Evolutionary conservation across 2,113 vertebrate species (phyloP), one percentile per base, ranked within the genome.

Genomic region (Oenanthe melanoleuca): DNA sequence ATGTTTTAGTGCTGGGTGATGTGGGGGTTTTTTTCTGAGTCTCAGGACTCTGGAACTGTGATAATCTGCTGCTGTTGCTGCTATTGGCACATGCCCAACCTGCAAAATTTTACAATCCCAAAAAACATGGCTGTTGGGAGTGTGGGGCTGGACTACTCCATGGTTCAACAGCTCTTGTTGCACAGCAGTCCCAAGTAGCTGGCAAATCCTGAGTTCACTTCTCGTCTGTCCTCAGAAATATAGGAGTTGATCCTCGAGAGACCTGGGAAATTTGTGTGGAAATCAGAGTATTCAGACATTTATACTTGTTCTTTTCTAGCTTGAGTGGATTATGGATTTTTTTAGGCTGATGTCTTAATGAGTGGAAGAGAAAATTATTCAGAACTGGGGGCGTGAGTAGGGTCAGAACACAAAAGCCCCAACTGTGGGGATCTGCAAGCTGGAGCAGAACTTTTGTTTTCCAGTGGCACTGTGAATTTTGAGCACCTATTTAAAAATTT

Each of bases 1-100:
- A 3, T 8, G 6, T 31, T 82, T 47, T 55, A 17, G 47, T 66
- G 53, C 38, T 69, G 29, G 37, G n/a, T 42, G 38, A 31, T 26
- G 3, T 9, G n/a, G 6, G 4, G 49, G 22, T 44, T 78, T 65
- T 44, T 63, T 77, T 55, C 47, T 7, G 14, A 56, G n/a, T 44
- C 10, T 83, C 20, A 37, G 14, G 16, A 42, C 3, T 78, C 16
- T 42, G 65, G 34, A 66, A 12, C 44, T 71, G 47, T 5, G 4
- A 19, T 89, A 63, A 88, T 34, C 55, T 49, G 45, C 25, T 65
- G 44, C 12, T 49, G 45, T 23, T 65, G 44, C 12, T 70, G 47
- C 24, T 57, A 5, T 38, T 88, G 3, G 4, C 42, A 6, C 0
- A 0, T 66, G 38, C 60, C 64, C 59, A 49, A 0, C 0, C 1